Evolutionary conservation across 2,888 invertebrate species (phyloP).

Genomic region (Macrophya annulata): DNA sequence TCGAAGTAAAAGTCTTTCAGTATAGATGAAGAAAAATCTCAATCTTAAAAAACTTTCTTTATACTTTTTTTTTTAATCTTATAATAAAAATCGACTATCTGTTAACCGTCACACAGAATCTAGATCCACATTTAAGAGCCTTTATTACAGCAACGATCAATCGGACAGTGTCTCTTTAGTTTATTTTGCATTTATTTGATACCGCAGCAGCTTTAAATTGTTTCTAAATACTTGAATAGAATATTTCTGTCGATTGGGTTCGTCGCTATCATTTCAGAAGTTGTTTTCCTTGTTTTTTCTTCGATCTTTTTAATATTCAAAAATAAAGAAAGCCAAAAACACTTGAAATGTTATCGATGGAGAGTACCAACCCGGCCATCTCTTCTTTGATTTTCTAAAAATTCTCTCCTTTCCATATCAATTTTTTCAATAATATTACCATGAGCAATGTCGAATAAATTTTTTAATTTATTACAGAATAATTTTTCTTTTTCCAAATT

Average conservation of each 20-base stretch:
- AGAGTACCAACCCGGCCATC: neutral
- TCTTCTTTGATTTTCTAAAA: conserved; percentile 7
- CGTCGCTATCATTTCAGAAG: too few relatives aligned
- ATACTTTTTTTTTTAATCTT: too few relatives aligned
- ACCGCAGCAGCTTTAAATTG: too few relatives aligned
- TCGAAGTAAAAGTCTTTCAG: too few relatives aligned
- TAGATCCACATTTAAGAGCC: too few relatives aligned
- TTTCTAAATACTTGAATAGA: conserved; percentile 60
- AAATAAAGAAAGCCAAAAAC: neutral
- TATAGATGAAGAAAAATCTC: too few relatives aligned
- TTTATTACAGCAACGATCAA: conserved; percentile 56
- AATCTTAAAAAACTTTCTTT: too few relatives aligned
- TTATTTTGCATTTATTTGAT: too few relatives aligned
- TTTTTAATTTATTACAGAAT: neutral
- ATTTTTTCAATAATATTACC: neutral
- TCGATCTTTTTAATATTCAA: neutral
- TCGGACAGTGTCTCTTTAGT: conserved; percentile 62
- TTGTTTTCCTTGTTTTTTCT: too few relatives aligned
- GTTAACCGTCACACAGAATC: too few relatives aligned
- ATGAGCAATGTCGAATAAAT: conserved; percentile 24
- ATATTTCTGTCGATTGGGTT: neutral
- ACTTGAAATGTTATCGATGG: neutral
- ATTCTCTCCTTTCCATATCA: neutral
- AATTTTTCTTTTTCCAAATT: neutral
- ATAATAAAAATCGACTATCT: too few relatives aligned